Evolutionary conservation across 2,888 invertebrate species (phyloP).

Genomic region (Eristalis arbustorum): DNA sequence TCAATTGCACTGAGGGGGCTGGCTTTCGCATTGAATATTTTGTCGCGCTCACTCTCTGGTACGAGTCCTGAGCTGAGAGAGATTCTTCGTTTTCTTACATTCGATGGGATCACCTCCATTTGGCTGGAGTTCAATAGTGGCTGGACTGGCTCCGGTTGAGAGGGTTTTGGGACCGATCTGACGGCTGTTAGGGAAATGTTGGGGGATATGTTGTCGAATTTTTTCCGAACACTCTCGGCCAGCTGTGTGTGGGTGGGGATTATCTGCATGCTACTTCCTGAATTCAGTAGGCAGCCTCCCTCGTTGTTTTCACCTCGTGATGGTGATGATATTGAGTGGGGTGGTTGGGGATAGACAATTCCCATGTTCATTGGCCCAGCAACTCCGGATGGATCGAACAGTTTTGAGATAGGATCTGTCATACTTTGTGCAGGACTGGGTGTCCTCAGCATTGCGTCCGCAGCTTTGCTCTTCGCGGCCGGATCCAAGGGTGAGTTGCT

Average conservation of each 20-base stretch:
- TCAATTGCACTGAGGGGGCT: neutral
- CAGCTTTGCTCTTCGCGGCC: neutral
- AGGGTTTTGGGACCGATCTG: constrained; percentile 43
- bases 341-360: constrained; percentile 71
- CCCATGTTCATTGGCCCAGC: constrained; percentile 70
- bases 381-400: constrained; percentile 21
- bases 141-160: constrained; percentile 21
- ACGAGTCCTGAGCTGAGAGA: constrained; percentile 9
- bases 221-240: constrained; percentile 75
- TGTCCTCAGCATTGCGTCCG: constrained; percentile 22
- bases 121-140: constrained; percentile 3
- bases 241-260: constrained; percentile 76
- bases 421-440: constrained; percentile 39
- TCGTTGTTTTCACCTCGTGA: constrained; percentile 37
- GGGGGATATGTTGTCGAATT: constrained; percentile 75
- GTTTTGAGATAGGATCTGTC: constrained; percentile 14
- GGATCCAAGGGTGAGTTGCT: constrained; percentile 1
- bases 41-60: neutral
- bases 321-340: constrained; percentile 24
- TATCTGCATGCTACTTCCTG: constrained; percentile 75
- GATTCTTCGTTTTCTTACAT: constrained; percentile 41
- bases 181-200: constrained; percentile 76
- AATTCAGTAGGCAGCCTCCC: constrained; percentile 53
- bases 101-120: constrained; percentile 23
- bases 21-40: neutral